These are phyloP conservation scores for Tiaroga cobitis DNA, from an alignment of 2,797 vertebrate genomes.

Conservation along the genomic window DNA sequence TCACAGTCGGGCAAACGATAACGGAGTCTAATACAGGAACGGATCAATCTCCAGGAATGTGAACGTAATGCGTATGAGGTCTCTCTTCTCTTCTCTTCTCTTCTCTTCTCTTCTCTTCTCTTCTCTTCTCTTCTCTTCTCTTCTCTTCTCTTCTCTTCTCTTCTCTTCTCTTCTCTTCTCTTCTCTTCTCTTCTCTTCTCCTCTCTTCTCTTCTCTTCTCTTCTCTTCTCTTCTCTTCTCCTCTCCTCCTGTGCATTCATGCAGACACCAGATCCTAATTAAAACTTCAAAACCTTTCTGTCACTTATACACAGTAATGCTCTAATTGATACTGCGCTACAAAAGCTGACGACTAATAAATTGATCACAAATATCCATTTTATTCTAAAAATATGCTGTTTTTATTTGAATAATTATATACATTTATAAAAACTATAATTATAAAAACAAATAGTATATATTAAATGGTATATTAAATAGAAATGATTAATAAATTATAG, in stretches of 20 bases:
- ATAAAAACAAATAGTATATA: background rate
- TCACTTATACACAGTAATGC: slow-evolving; percentile 84
- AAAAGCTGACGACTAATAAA: slow-evolving; percentile 80
- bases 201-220: too few relatives aligned
- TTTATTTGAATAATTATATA: background rate
- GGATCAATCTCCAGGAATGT: slow-evolving; percentile 24
- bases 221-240: slow-evolving; percentile 69
- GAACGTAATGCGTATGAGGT: slow-evolving; percentile 28
- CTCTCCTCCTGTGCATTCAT: slow-evolving; percentile 81
- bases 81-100: slow-evolving; percentile 68
- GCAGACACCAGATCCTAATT: slow-evolving; percentile 83
- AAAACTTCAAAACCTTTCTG: slow-evolving; percentile 84
- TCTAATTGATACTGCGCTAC: slow-evolving; percentile 82
- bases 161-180: slow-evolving; percentile 73
- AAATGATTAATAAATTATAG: too few relatives aligned
- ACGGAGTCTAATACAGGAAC: slow-evolving; percentile 22
- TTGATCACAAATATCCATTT: slow-evolving; percentile 75
- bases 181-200: slow-evolving; percentile 75
- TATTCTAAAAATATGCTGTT: slow-evolving; percentile 69
- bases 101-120: slow-evolving; percentile 73
- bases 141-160: slow-evolving; percentile 73
- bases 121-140: slow-evolving; percentile 73
- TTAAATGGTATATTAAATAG: too few relatives aligned
- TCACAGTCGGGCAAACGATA: slow-evolving; percentile 66
- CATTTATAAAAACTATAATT: background rate